Evolutionary conservation across 2,888 invertebrate genomes (phyloP).

Genomic region (Tenthredo amoena): DNA sequence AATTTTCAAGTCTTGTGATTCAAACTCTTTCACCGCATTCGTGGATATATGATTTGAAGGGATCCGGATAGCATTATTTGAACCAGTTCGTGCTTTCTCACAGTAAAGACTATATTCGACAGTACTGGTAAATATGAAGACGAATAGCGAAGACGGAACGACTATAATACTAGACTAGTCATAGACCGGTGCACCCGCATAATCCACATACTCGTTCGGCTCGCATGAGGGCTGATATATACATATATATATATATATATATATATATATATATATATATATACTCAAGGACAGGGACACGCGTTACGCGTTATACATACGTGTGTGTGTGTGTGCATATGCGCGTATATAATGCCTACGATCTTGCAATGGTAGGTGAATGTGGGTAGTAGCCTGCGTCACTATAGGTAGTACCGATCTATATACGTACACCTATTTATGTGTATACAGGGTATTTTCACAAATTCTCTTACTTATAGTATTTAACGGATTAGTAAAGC

Average conservation of each 20-base stretch:
- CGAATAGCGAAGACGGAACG: not conserved
- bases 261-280: too few relatives aligned
- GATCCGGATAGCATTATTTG: too few relatives aligned
- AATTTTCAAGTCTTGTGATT: too few relatives aligned
- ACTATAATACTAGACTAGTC: not conserved
- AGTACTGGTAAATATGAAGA: not conserved
- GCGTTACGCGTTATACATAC: too few relatives aligned
- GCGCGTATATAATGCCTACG: conserved; percentile 56
- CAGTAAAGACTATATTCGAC: too few relatives aligned
- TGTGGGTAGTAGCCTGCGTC: not conserved
- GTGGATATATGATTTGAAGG: too few relatives aligned
- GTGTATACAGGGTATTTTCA: not conserved
- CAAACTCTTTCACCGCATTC: too few relatives aligned
- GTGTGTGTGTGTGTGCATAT: conserved; percentile 39
- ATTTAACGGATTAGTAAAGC: not conserved
- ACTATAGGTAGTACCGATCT: not conserved
- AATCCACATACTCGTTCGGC: conserved; percentile 66
- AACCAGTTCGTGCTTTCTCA: too few relatives aligned
- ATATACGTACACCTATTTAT: not conserved
- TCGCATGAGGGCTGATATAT: conserved; percentile 65
- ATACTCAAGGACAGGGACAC: conserved; percentile 72
- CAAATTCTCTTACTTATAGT: not conserved
- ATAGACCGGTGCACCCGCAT: conserved; percentile 73
- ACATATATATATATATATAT: too few relatives aligned
- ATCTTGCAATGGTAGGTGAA: not conserved